phyloP scores from a whole-genome alignment of 1,140 invertebrate genomes.

The Drosophila elegans region DNA sequence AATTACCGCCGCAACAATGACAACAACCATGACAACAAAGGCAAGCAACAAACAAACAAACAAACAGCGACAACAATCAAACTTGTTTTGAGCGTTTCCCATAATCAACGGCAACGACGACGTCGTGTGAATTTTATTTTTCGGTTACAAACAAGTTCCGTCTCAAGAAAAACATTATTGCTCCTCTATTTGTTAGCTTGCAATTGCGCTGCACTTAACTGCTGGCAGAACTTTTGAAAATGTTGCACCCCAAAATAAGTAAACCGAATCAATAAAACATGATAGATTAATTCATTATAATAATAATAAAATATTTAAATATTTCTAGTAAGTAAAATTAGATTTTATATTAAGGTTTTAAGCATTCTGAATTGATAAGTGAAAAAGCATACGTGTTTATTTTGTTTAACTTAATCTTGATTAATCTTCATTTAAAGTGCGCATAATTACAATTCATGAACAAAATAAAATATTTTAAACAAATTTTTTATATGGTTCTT shows the following conservation, averaged over 20 bases:
- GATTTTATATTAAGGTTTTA: too few relatives aligned
- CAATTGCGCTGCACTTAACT: slow-evolving; percentile 54
- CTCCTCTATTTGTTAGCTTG: slow-evolving; percentile 44
- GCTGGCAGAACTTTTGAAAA: slow-evolving; percentile 3
- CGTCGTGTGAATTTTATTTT: slow-evolving; percentile 69
- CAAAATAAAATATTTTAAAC: too few relatives aligned
- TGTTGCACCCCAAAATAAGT: not conserved
- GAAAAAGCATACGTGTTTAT: too few relatives aligned
- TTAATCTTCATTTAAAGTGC: too few relatives aligned
- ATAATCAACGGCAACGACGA: slow-evolving; percentile 51
- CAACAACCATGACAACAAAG: slow-evolving; percentile 24
- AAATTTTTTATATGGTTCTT: too few relatives aligned
- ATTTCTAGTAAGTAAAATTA: too few relatives aligned
- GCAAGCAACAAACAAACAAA: slow-evolving; percentile 25
- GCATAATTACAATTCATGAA: too few relatives aligned
- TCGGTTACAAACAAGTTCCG: slow-evolving; percentile 52
- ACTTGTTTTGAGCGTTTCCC: slow-evolving; percentile 74
- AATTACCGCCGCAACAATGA: slow-evolving; percentile 55
- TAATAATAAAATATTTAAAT: too few relatives aligned
- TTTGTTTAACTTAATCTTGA: too few relatives aligned
- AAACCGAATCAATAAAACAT: too few relatives aligned
- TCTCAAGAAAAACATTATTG: slow-evolving; percentile 38
- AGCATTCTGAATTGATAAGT: too few relatives aligned
- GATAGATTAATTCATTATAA: too few relatives aligned
- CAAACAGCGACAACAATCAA: slow-evolving; percentile 51